Evolutionary conservation across 2,797 vertebrate species (phyloP).

Genomic region (Otolemur crassicaudatus): DNA sequence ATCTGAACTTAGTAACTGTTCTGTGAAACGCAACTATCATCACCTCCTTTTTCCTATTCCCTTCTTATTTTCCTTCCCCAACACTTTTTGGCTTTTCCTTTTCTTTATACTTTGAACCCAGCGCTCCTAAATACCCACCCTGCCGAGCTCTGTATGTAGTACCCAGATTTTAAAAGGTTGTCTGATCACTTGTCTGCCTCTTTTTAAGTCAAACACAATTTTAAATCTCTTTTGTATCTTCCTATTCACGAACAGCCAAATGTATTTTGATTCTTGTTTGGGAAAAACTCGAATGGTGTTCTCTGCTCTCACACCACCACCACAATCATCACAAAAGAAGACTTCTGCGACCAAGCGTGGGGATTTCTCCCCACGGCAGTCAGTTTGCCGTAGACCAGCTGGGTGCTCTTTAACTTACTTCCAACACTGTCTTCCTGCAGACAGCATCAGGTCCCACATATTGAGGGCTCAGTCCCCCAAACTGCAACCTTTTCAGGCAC

Average conservation of each 20-base stretch:
- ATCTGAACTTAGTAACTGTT: background rate
- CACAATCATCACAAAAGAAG: background rate
- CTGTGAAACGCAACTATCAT: background rate
- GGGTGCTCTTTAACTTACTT: background rate
- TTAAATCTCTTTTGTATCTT: background rate
- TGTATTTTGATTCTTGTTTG: background rate
- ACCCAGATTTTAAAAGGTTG: slow-evolving; percentile 18
- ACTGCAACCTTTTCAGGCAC: background rate
- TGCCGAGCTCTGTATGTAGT: background rate
- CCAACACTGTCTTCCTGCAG: background rate
- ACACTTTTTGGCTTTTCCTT: background rate
- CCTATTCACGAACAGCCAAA: background rate
- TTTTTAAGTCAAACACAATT: background rate
- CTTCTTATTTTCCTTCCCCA: background rate
- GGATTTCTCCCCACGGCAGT: background rate
- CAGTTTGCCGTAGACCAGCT: background rate
- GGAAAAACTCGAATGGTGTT: background rate
- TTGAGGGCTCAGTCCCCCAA: background rate
- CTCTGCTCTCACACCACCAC: background rate
- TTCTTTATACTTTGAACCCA: background rate
- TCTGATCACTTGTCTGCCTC: background rate
- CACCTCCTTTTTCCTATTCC: background rate
- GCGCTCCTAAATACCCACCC: background rate
- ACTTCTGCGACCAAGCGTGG: background rate
- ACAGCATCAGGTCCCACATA: background rate